Conservation (phyloP, 1,140 invertebrate genomes). For the Hestina assimilis region DNA sequence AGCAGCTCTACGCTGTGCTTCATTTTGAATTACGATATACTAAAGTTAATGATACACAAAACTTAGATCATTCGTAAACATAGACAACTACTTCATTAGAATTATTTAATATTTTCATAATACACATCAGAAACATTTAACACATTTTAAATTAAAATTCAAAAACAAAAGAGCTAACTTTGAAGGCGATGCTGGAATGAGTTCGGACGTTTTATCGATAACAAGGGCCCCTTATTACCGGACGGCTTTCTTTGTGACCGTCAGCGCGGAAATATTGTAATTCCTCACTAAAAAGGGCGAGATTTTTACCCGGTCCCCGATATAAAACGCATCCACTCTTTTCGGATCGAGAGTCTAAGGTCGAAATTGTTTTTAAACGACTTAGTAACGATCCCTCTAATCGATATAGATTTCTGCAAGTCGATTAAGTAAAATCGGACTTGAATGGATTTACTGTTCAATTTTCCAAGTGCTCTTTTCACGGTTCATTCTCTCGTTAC, state of each 20-base stretch:
- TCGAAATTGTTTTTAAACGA: constrained; percentile 26
- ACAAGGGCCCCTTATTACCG: constrained; percentile 35
- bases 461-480: background rate
- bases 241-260: constrained; percentile 26
- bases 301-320: constrained; percentile 21
- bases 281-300: constrained; percentile 28
- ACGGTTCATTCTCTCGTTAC: too few species aligned
- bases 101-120: background rate
- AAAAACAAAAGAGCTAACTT: constrained; percentile 21
- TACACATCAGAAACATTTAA: background rate
- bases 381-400: constrained; percentile 13
- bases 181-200: constrained; percentile 7
- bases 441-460: background rate
- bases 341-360: background rate
- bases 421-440: background rate
- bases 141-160: constrained; percentile 18
- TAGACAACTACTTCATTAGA: too few species aligned
- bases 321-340: constrained; percentile 19
- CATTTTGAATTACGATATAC: too few species aligned
- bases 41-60: too few species aligned
- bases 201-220: constrained; percentile 23
- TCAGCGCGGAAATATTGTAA: constrained; percentile 35
- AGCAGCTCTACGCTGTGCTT: too few species aligned
- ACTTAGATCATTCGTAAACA: too few species aligned
- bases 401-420: constrained; percentile 1